phyloP scores from a whole-genome alignment of 2,113 vertebrate species.

The Pelecanoides urinatrix region DNA sequence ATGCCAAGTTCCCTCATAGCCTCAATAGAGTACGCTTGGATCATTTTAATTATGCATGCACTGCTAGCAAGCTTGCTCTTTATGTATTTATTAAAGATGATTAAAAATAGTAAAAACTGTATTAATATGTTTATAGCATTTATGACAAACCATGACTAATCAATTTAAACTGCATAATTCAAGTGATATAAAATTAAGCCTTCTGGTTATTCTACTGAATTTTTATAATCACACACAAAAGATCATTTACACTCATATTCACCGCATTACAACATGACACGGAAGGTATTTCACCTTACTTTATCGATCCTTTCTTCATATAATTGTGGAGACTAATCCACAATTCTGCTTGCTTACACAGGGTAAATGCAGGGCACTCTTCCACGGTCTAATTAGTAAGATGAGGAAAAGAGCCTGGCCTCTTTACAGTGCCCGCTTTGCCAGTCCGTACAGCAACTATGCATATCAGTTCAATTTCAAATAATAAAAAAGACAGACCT shows the following conservation, averaged over 20 bases:
- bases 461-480: not conserved
- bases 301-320: not conserved
- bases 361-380: not conserved
- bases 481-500: not conserved
- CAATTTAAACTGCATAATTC: not conserved
- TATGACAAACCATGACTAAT: not conserved
- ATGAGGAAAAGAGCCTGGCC: not conserved
- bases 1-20: not conserved
- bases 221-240: not conserved
- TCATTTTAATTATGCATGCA: conserved; percentile 19
- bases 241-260: not conserved
- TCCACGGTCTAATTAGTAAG: not conserved
- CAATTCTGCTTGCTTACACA: not conserved
- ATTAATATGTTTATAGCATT: not conserved
- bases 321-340: not conserved
- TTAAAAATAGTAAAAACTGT: not conserved
- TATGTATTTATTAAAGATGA: not conserved
- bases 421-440: not conserved
- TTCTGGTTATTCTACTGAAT: not conserved
- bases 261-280: not conserved
- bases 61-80: conserved; percentile 11
- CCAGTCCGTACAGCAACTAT: not conserved
- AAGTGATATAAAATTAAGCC: not conserved
- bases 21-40: not conserved
- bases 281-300: not conserved